Evolutionary conservation across 1,140 invertebrate species (phyloP).

Genomic region (Scaptomyza pallida): DNA sequence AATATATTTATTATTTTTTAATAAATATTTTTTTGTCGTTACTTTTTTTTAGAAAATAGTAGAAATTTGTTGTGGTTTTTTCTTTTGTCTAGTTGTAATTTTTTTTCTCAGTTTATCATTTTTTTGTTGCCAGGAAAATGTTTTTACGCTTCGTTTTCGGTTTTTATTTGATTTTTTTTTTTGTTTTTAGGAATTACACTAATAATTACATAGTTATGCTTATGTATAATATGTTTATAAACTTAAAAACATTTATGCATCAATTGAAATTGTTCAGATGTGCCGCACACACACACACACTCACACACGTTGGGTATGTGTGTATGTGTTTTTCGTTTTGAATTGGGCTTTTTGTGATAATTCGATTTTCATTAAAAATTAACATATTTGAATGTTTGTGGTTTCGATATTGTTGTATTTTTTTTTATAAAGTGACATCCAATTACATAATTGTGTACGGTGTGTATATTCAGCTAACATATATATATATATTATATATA

Average conservation of each 20-base stretch:
- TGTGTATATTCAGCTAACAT: slow-evolving; percentile 72
- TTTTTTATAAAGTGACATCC: slow-evolving; percentile 44
- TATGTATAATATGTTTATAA: slow-evolving; percentile 67
- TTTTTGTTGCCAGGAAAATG: slow-evolving; percentile 44
- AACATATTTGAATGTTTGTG: slow-evolving; percentile 40
- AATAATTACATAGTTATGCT: slow-evolving; percentile 82
- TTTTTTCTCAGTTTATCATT: slow-evolving; percentile 26
- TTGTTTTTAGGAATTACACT: slow-evolving; percentile 78
- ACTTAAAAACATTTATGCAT: slow-evolving; percentile 82
- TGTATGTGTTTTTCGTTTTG: slow-evolving; percentile 31
- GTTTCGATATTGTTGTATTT: slow-evolving; percentile 35
- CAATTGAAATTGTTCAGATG: slow-evolving; percentile 63
- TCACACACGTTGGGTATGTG: slow-evolving; percentile 47
- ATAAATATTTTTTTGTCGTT: slow-evolving; percentile 53
- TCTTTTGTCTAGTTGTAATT: slow-evolving; percentile 29
- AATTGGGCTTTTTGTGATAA: slow-evolving; percentile 36
- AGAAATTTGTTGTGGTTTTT: slow-evolving; percentile 50
- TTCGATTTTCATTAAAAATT: slow-evolving; percentile 52
- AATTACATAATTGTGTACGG: slow-evolving; percentile 55
- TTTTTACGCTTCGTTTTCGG: slow-evolving; percentile 50
- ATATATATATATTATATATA: slow-evolving; percentile 74
- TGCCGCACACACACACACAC: slow-evolving; percentile 58
- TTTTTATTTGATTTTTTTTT: slow-evolving; percentile 38
- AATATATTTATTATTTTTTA: slow-evolving; percentile 1
- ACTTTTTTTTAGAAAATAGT: slow-evolving; percentile 52